phyloP scores from a whole-genome alignment of 2,888 invertebrate species.

The Heliothis peltigera region DNA sequence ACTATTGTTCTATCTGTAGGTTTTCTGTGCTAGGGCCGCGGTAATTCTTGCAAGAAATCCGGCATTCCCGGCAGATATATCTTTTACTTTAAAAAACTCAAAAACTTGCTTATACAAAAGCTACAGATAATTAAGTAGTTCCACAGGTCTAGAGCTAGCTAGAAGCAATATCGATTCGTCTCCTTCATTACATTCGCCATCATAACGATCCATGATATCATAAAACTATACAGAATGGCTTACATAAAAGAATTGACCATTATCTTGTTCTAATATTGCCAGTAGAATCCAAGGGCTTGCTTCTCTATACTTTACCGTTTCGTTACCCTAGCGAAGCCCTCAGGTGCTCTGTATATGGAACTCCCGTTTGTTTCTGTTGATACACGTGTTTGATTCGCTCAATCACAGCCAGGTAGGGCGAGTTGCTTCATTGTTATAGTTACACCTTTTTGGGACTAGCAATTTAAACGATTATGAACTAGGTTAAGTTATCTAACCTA shows the following conservation, averaged over 20 bases:
- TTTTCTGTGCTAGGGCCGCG: too few relatives aligned
- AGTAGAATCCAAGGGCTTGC: not conserved
- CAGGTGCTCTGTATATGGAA: conserved; percentile 59
- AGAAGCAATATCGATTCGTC: too few relatives aligned
- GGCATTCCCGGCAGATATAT: too few relatives aligned
- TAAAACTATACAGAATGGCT: not conserved
- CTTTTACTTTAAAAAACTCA: too few relatives aligned
- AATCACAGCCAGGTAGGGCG: conserved; percentile 38
- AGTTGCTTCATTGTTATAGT: conserved; percentile 58
- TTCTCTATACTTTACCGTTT: not conserved
- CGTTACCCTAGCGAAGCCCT: conserved; percentile 47
- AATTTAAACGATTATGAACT: conserved; percentile 24
- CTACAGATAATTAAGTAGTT: too few relatives aligned
- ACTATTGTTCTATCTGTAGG: too few relatives aligned
- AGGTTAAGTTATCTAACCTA: conserved; percentile 30
- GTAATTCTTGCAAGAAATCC: too few relatives aligned
- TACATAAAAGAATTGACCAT: too few relatives aligned
- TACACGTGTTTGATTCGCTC: conserved; percentile 61
- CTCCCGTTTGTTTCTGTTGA: conserved; percentile 61
- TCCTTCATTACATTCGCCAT: too few relatives aligned
- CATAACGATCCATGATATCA: too few relatives aligned
- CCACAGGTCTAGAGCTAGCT: too few relatives aligned
- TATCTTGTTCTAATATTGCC: not conserved
- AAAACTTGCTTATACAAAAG: too few relatives aligned
- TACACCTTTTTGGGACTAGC: conserved; percentile 33